phyloP scores from a whole-genome alignment of 1,140 invertebrate genomes.

The Diachasmimorpha longicaudata region DNA sequence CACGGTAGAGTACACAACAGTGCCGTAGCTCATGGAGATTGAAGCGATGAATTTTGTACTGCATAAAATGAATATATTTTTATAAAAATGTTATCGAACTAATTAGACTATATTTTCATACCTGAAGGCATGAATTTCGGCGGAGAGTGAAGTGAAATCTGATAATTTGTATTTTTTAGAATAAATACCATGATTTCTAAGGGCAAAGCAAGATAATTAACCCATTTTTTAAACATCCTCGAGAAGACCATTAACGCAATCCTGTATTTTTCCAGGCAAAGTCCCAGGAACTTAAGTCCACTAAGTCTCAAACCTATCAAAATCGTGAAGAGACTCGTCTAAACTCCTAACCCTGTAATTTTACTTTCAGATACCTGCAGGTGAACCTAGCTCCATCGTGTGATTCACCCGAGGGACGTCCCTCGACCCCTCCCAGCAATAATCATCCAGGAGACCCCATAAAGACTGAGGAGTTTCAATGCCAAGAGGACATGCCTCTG shows the following conservation, averaged over 20 bases:
- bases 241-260: too few relatives aligned
- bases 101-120: too few relatives aligned
- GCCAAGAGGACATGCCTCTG: slow-evolving; percentile 42
- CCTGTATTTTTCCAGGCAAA: not conserved
- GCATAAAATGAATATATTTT: not conserved
- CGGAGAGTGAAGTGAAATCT: too few relatives aligned
- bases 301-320: not conserved
- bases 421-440: not conserved
- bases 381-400: not conserved
- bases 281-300: not conserved
- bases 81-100: too few relatives aligned
- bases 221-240: too few relatives aligned
- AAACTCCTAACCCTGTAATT: slow-evolving; percentile 42
- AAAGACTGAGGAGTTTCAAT: slow-evolving; percentile 6
- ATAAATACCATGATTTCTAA: too few relatives aligned
- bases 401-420: too few relatives aligned
- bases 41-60: not conserved
- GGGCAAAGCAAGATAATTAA: too few relatives aligned
- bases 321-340: slow-evolving; percentile 33
- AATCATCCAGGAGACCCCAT: not conserved
- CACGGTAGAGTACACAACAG: slow-evolving; percentile 44
- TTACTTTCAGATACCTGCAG: slow-evolving; percentile 55
- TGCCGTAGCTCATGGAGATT: not conserved
- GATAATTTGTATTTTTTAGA: too few relatives aligned
- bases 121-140: too few relatives aligned